Percentiles rank a stretch among this genome's conserved stretches.
These are phyloP conservation scores for Anguilla marmorata DNA, from an alignment of 2,797 vertebrate genomes.

Conservation along the genomic window DNA sequence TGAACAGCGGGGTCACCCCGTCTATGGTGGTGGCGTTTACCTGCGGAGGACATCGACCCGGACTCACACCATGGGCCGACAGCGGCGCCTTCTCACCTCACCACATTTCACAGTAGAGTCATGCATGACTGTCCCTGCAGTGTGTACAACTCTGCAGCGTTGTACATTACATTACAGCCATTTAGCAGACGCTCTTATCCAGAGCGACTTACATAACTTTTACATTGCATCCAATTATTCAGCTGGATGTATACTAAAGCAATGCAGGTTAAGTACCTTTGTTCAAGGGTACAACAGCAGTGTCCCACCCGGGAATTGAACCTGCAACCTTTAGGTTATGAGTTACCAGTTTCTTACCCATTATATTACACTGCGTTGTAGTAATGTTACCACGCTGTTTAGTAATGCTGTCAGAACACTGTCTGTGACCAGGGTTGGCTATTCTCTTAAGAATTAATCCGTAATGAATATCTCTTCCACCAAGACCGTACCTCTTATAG, in stretches of 20 bases:
- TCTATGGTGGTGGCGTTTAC: slow-evolving; percentile 91
- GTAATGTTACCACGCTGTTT: neutral
- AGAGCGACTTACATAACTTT: no score
- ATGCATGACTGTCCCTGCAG: neutral
- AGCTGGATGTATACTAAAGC: no score
- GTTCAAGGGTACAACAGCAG: no score
- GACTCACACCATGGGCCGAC: neutral
- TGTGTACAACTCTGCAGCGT: no score
- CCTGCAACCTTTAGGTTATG: no score
- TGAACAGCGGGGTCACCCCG: slow-evolving; percentile 89
- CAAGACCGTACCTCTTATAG: neutral
- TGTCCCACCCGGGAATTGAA: no score
- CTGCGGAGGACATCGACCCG: slow-evolving; percentile 58
- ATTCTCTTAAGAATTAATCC: neutral
- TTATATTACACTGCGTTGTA: neutral
- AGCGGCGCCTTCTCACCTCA: neutral
- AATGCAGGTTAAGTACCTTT: no score
- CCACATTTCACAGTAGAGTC: neutral
- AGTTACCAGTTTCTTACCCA: no score
- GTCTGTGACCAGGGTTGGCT: neutral
- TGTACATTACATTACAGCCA: no score
- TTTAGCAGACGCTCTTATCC: no score
- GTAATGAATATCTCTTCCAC: neutral
- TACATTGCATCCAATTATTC: no score
- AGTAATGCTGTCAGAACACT: neutral